Evolutionary conservation across 1,140 invertebrate genomes (phyloP).

Genomic region (Drosophila pachea): DNA sequence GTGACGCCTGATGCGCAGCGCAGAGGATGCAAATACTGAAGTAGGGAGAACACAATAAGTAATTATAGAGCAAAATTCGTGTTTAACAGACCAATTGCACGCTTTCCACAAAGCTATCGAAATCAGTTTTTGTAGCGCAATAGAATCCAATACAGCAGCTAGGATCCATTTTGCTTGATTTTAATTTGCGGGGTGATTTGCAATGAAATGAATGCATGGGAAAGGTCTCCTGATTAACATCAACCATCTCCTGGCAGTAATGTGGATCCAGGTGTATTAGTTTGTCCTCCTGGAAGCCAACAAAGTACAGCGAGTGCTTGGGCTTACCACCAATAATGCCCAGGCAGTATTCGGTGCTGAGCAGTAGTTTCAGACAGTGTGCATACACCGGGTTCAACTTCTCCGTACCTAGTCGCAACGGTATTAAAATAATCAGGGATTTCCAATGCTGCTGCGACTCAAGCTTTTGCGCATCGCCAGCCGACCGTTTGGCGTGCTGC

Average conservation of each 20-base stretch:
- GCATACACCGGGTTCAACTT: constrained; percentile 91
- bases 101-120: constrained; percentile 86
- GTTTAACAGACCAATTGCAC: constrained; percentile 81
- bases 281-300: constrained; percentile 95
- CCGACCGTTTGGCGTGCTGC: constrained; percentile 57
- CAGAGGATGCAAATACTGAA: constrained; percentile 82
- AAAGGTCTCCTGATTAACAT: constrained; percentile 87
- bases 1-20: constrained; percentile 75
- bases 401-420: constrained; percentile 90
- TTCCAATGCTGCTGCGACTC: constrained; percentile 82
- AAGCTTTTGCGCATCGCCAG: constrained; percentile 14
- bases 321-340: constrained; percentile 95
- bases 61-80: neutral
- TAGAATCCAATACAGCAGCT: constrained; percentile 96
- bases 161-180: constrained; percentile 93
- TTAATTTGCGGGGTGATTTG: constrained; percentile 90
- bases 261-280: constrained; percentile 95
- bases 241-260: constrained; percentile 93
- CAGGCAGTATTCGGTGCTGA: constrained; percentile 89
- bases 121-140: constrained; percentile 87
- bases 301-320: constrained; percentile 94
- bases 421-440: constrained; percentile 90
- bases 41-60: constrained; percentile 46
- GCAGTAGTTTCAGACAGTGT: constrained; percentile 88
- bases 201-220: constrained; percentile 90